Evolutionary conservation across 2,113 vertebrate genomes (phyloP), one percentile per base, ranked within the genome.

Genomic region (Noturus placidus): DNA sequence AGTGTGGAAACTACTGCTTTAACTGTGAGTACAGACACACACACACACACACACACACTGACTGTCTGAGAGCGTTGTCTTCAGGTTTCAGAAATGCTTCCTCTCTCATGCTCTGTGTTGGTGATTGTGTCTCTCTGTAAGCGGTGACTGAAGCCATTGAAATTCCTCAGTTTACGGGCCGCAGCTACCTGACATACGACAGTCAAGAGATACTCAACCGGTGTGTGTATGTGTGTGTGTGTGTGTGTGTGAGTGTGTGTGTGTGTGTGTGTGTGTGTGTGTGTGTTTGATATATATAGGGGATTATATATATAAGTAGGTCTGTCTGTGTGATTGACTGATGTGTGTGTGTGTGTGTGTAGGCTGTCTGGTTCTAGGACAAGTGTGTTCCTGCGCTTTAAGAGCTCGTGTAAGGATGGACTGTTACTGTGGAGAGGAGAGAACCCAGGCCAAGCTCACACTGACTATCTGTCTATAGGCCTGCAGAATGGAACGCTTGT

Each of bases 1-100:
- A 98, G 90, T 99, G 98, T 96, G 98, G 97, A 91, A 98, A 97
- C 94, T 97, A 98, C 93, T 99, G 98, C 95, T 93, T 97, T 89
- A 99, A 99, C 94, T 97, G 98, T 99, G 97, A 99, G 98, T 98
- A 50, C 27, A 27, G 33, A 27, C 46, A 52, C 46, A 56, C 76
- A 86, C 61, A 67, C 76, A 67, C 85, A 74, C 52, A 85, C 54
- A 57, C 61, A 83, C 6, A 67, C 25, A 83, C 2, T 13, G 4
- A 67, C 14, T 14, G 67, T 17, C 15, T 69, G 1, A 57, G 25
- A 81, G 19, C 6, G 19, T 22, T 61, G 35, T 42, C 11, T 25
- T 74, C 9, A 74, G 1, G 35, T 46, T 46, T 74, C 19, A 74
- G 35, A 50, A 52, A 52, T 77, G 22, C 42, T 77, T 33, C 20